A percentile compares a stretch with the other conserved stretches of the same genome.
phyloP scores from a whole-genome alignment of 2,113 vertebrate genomes.

The Triplophysa dalaica region DNA sequence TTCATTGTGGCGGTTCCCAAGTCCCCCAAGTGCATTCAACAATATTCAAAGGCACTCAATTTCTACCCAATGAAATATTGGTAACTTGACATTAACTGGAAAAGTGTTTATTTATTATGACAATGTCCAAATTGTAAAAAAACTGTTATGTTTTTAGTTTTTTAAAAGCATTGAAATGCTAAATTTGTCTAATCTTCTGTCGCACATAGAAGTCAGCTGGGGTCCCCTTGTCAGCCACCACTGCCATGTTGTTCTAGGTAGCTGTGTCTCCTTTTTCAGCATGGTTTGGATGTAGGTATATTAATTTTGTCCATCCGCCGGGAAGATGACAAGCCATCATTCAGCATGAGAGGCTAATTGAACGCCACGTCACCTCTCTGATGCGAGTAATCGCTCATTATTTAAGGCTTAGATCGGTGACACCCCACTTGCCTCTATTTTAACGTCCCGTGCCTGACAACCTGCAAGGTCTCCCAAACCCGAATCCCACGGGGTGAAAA shows the following conservation, averaged over 20 bases:
- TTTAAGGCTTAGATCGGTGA: slow-evolving; percentile 68
- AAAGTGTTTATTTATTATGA: too few relatives aligned
- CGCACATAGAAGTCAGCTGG: too few relatives aligned
- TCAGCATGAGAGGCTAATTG: slow-evolving; percentile 90
- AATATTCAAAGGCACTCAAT: too few relatives aligned
- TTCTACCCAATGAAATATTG: too few relatives aligned
- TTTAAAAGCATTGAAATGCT: too few relatives aligned
- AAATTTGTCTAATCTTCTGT: too few relatives aligned
- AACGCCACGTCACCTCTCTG: slow-evolving; percentile 86
- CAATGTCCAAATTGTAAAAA: too few relatives aligned
- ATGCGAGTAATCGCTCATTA: slow-evolving; percentile 91
- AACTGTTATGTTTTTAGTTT: too few relatives aligned
- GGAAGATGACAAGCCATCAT: slow-evolving; percentile 88
- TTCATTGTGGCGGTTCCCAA: too few relatives aligned
- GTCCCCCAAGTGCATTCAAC: too few relatives aligned
- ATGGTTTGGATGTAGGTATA: slow-evolving; percentile 57
- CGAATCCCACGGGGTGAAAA: slow-evolving; percentile 66
- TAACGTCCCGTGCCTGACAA: slow-evolving; percentile 67
- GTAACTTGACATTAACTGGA: too few relatives aligned
- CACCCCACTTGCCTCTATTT: slow-evolving; percentile 61
- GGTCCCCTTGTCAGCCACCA: too few relatives aligned
- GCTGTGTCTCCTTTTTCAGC: not conserved
- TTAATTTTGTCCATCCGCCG: slow-evolving; percentile 88
- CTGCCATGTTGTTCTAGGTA: slow-evolving; percentile 24
- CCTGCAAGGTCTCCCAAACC: slow-evolving; percentile 68